Evolutionary conservation across 2,888 invertebrate species (phyloP).

Genomic region (Acrobeloides nanus): DNA sequence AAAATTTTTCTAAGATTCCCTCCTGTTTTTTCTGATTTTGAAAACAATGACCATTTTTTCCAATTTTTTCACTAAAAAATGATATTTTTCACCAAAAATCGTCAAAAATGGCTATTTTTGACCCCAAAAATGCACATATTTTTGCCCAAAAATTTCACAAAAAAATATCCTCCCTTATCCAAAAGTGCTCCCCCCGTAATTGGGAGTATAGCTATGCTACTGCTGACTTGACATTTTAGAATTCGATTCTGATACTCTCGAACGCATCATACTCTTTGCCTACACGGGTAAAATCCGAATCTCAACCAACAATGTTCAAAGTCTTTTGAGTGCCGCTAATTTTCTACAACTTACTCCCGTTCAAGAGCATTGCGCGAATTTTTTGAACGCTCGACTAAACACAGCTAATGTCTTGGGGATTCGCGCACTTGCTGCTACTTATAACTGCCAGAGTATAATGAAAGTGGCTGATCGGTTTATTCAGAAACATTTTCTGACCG

Average conservation of each 20-base stretch:
- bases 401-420: constrained; percentile 69
- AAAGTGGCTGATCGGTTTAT: constrained; percentile 72
- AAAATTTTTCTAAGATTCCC: too few relatives aligned
- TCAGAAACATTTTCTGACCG: constrained; percentile 71
- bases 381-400: constrained; percentile 62
- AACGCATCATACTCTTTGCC: constrained; percentile 70
- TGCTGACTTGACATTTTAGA: constrained; percentile 65
- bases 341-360: constrained; percentile 73
- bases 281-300: constrained; percentile 72
- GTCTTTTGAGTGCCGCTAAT: constrained; percentile 50
- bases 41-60: too few relatives aligned
- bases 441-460: constrained; percentile 67
- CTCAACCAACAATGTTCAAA: constrained; percentile 58
- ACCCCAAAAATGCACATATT: too few relatives aligned
- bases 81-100: not conserved
- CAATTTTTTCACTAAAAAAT: too few relatives aligned
- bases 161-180: too few relatives aligned
- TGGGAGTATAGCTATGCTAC: too few relatives aligned
- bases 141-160: too few relatives aligned
- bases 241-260: constrained; percentile 62
- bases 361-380: constrained; percentile 74
- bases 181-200: too few relatives aligned
- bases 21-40: too few relatives aligned
- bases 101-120: too few relatives aligned
- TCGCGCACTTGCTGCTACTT: constrained; percentile 71